These are phyloP conservation scores for Drosophila subobscura DNA, from an alignment of 1,140 invertebrate genomes.

Conservation along the genomic window DNA sequence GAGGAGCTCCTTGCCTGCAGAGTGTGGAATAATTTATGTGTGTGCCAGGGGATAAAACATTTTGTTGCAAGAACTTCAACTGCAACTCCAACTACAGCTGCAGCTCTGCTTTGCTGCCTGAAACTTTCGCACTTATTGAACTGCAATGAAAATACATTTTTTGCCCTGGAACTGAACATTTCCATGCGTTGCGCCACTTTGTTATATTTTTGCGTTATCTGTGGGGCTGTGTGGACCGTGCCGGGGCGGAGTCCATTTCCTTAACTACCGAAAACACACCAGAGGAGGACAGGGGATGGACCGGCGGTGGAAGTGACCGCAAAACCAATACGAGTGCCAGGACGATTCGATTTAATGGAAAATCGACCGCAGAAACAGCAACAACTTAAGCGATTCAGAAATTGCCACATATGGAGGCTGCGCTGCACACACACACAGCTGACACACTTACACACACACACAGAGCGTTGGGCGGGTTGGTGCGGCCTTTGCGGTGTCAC, in stretches of 20 bases:
- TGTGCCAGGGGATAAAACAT: constrained; percentile 4
- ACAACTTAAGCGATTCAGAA: constrained; percentile 72
- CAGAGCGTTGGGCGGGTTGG: background rate
- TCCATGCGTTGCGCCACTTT: constrained; percentile 24
- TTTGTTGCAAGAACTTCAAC: constrained; percentile 16
- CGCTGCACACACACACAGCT: constrained; percentile 22
- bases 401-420: constrained; percentile 51
- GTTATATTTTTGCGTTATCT: constrained; percentile 9
- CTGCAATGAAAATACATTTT: constrained; percentile 9
- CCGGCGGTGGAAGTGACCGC: no score
- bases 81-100: background rate
- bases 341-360: constrained; percentile 75
- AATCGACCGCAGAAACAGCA: constrained; percentile 73
- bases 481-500: constrained; percentile 22
- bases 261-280: constrained; percentile 37
- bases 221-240: constrained; percentile 9
- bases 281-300: no score
- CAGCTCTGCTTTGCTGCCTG: background rate
- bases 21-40: constrained; percentile 8
- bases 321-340: constrained; percentile 69
- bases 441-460: constrained; percentile 25
- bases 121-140: constrained; percentile 23
- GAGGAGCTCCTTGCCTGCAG: background rate
- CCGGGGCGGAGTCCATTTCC: constrained; percentile 25
- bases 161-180: constrained; percentile 23